Conservation (phyloP, 2,797 vertebrate genomes). For the Cephalopachus bancanus region DNA sequence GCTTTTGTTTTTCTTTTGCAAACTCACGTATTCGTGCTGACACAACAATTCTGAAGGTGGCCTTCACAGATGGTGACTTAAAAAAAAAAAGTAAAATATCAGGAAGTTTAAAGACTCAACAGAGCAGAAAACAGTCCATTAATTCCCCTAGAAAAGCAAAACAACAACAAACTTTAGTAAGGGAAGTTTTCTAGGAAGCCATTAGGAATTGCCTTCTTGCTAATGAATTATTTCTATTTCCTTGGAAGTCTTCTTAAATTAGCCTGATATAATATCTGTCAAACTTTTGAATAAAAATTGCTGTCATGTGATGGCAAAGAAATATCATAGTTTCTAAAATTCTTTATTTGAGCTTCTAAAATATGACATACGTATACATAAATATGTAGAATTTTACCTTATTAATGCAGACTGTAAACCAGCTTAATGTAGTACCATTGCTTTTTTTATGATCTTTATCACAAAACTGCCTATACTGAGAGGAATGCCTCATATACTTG, state of each 20-base stretch:
- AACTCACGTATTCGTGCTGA: neutral
- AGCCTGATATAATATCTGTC: neutral
- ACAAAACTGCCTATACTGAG: conserved; percentile 47
- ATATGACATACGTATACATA: neutral
- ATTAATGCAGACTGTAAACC: conserved; percentile 6
- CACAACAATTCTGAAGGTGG: conserved; percentile 7
- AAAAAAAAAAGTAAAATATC: neutral
- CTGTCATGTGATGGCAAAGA: neutral
- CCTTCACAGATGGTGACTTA: neutral
- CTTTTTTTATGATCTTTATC: conserved; percentile 74
- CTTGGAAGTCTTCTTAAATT: neutral
- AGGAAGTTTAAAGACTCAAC: neutral
- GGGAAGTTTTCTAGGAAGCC: neutral
- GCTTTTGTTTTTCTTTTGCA: neutral
- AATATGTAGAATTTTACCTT: conserved; percentile 33
- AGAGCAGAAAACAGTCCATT: neutral
- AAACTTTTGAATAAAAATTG: conserved; percentile 15
- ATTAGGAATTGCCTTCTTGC: neutral
- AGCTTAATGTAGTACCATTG: conserved; percentile 53
- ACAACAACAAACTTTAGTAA: neutral
- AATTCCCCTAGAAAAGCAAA: neutral
- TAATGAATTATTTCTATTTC: neutral
- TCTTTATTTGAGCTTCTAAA: conserved; percentile 27
- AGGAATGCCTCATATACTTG: conserved; percentile 78
- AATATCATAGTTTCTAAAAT: neutral